Percentiles rank a stretch among this genome's conserved stretches.
Conservation (phyloP, 2,888 invertebrate genomes). For the Phalangium opilio region DNA sequence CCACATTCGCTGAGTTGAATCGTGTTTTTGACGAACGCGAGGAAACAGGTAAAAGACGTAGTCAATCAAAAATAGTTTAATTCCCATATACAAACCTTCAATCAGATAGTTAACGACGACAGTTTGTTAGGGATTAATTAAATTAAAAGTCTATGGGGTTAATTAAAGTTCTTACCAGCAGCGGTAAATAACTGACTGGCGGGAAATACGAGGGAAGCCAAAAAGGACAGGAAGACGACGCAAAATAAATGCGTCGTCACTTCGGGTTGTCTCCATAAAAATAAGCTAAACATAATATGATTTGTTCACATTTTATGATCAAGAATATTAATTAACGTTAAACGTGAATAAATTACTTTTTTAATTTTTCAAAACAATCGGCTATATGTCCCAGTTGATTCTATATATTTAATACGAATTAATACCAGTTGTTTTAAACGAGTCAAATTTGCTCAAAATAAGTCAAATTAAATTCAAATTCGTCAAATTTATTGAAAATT, state of each 20-base stretch:
- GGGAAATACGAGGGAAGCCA: constrained; percentile 14
- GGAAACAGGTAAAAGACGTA: constrained; percentile 35
- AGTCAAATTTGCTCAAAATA: too few relatives aligned
- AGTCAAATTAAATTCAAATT: too few relatives aligned
- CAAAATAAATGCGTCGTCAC: constrained; percentile 14
- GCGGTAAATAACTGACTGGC: constrained; percentile 15
- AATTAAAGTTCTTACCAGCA: constrained; percentile 10
- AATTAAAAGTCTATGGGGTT: too few relatives aligned
- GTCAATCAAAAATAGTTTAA: constrained; percentile 35
- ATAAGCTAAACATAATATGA: constrained; percentile 8
- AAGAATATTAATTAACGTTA: too few relatives aligned
- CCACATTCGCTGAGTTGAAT: constrained; percentile 29
- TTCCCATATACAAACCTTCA: constrained; percentile 25
- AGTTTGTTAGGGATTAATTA: neutral
- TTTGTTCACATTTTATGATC: too few relatives aligned
- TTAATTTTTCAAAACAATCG: constrained; percentile 15
- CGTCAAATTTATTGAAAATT: too few relatives aligned
- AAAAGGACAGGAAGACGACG: constrained; percentile 10
- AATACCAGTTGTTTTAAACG: too few relatives aligned
- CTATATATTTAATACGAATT: too few relatives aligned
- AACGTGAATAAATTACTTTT: constrained; percentile 10
- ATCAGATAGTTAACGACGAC: constrained; percentile 1
- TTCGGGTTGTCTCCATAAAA: constrained; percentile 15
- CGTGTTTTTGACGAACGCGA: constrained; percentile 32
- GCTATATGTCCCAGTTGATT: constrained; percentile 16